A percentile compares a stretch with the other conserved stretches of the same genome.
These are phyloP conservation scores for Dromius quadrimaculatus DNA, from an alignment of 2,888 invertebrate genomes.

Conservation along the genomic window DNA sequence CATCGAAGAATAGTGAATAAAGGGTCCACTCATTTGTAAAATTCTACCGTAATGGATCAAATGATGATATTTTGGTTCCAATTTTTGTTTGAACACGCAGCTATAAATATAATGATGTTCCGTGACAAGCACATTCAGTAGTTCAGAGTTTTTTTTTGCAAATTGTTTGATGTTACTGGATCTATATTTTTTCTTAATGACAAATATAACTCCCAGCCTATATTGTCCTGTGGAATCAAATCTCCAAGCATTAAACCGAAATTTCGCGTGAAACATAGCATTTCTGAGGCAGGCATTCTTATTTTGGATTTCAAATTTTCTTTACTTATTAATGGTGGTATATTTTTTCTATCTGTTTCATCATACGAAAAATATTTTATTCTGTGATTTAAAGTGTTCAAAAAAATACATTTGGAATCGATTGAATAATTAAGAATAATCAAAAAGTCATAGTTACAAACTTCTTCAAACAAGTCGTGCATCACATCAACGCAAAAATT, in stretches of 20 bases:
- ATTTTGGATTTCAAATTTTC: background rate
- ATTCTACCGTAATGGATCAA: constrained; percentile 15
- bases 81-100: background rate
- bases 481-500: constrained; percentile 55
- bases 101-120: constrained; percentile 6
- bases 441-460: constrained; percentile 53
- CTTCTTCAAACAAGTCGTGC: constrained; percentile 57
- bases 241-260: constrained; percentile 10
- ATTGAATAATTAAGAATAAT: constrained; percentile 53
- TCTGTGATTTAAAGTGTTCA: constrained; percentile 51
- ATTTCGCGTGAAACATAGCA: constrained; percentile 8
- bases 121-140: background rate
- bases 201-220: constrained; percentile 8
- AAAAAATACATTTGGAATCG: constrained; percentile 44
- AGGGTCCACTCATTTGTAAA: background rate
- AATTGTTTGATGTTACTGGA: background rate
- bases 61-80: constrained; percentile 10
- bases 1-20: constrained; percentile 2
- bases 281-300: constrained; percentile 14
- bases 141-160: background rate
- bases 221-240: background rate
- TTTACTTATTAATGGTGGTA: background rate
- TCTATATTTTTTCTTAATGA: constrained; percentile 12
- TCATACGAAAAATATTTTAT: background rate
- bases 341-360: background rate